Base-by-base conservation (phyloP, 2,113 vertebrate species). In the Beaufortia kweichowensis region DNA sequence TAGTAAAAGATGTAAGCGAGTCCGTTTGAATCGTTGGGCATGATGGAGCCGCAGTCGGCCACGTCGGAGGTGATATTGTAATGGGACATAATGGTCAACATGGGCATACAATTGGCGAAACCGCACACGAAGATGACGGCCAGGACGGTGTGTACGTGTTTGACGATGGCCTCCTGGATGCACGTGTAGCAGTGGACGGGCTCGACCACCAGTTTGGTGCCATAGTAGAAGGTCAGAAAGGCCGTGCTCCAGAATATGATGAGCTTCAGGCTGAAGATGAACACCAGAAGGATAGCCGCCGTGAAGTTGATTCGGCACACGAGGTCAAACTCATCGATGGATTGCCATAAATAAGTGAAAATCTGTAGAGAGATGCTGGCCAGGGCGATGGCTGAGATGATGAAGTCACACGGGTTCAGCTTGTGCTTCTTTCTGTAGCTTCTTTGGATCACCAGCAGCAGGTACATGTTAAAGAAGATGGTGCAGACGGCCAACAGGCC, bases 201-300 rank as follows among this genome's bases (percentile, higher is more conserved):
- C 1, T 87, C 74, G 68, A 43, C 82, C 77, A 92, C 91, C 79
- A 93, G 86, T 80, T 93, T 93, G 78, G 84, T 89, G 85, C 89
- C 90, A 80, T 91, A 92, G 86, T 89, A 92, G 39, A 92, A 92
- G 0, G 90, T 86, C 57, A 93, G 88, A 59, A 92, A 90, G 35
- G 89, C 82, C 4, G 83, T 89, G 83, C 84, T 85, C 91, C 92
- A 93, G 82, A 91, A 83, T 31, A 92, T 86, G 61, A 81, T 87
- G 85, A 91, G 91, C 82, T 91, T 92, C 46, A 90, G 57, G 73
- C 88, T 89, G 81, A 68, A 84, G 75, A 86, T 50, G 0, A 84
- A 1, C 65, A 89, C 68, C 2, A 91, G 21, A 29, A 91, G 60
- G 62, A 86, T 0, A 1, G 83, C 17, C 76, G 89, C 88, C 28